Percentiles rank a stretch among this genome's conserved stretches.
These are phyloP conservation scores for Aphrophora alni DNA, from an alignment of 2,888 invertebrate genomes.

Conservation along the genomic window DNA sequence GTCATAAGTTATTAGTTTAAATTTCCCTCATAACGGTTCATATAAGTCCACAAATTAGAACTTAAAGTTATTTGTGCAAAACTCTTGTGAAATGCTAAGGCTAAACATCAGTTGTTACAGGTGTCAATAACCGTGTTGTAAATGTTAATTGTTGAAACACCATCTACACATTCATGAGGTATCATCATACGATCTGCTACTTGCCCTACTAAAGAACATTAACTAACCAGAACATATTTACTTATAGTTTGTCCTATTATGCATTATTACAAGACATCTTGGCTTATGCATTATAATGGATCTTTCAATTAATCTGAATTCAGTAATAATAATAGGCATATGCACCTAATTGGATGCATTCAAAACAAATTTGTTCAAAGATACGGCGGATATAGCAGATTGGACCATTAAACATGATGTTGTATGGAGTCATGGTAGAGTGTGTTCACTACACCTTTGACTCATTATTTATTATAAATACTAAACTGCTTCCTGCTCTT, in stretches of 20 bases:
- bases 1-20: too few relatives aligned
- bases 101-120: too few relatives aligned
- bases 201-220: slow-evolving; percentile 1
- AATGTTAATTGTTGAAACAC: not conserved
- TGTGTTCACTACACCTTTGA: too few relatives aligned
- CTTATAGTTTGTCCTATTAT: not conserved
- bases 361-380: not conserved
- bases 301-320: not conserved
- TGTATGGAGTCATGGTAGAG: too few relatives aligned
- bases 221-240: not conserved
- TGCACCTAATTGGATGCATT: not conserved
- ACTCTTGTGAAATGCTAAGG: too few relatives aligned
- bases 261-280: not conserved
- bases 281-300: too few relatives aligned
- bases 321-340: not conserved
- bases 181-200: not conserved
- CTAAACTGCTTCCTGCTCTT: too few relatives aligned
- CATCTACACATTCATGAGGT: not conserved
- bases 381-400: not conserved
- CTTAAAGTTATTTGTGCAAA: too few relatives aligned
- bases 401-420: not conserved
- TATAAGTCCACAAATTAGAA: too few relatives aligned
- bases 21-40: too few relatives aligned
- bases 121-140: not conserved
- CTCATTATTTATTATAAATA: too few relatives aligned